These are phyloP conservation scores for Phortica magna DNA, from an alignment of 2,888 invertebrate species.

Conservation along the genomic window DNA sequence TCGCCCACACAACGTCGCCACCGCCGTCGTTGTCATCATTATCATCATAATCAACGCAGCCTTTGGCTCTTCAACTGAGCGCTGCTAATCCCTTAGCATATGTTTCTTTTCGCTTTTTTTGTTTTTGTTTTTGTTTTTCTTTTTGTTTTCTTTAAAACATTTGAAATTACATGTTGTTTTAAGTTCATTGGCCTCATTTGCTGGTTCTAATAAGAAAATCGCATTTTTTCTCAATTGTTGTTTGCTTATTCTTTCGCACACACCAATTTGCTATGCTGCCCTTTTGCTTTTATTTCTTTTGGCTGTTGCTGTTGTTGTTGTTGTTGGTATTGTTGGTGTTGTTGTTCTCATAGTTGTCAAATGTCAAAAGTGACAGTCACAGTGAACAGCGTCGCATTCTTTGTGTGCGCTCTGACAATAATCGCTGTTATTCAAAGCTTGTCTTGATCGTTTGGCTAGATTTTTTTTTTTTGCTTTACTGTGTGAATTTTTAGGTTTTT, in stretches of 20 bases:
- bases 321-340: slow-evolving; percentile 31
- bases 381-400: background rate
- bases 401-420: background rate
- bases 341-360: slow-evolving; percentile 30
- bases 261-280: background rate
- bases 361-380: slow-evolving; percentile 19
- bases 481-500: background rate
- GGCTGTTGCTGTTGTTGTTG: slow-evolving; percentile 39
- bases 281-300: slow-evolving; percentile 49
- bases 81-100: background rate
- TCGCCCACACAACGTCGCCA: background rate
- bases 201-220: slow-evolving; percentile 53
- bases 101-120: background rate
- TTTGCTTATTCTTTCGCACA: background rate
- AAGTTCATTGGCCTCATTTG: slow-evolving; percentile 64
- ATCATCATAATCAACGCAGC: background rate
- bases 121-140: background rate
- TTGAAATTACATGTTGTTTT: slow-evolving; percentile 29
- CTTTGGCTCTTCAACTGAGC: background rate
- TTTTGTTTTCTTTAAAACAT: background rate
- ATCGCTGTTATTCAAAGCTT: no score
- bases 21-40: background rate
- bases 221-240: slow-evolving; percentile 33
- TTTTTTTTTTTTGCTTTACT: background rate
- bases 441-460: no score